A percentile compares a stretch with the other conserved stretches of the same genome.
phyloP scores from a whole-genome alignment of 2,113 vertebrate species.

The Xyrauchen texanus region DNA sequence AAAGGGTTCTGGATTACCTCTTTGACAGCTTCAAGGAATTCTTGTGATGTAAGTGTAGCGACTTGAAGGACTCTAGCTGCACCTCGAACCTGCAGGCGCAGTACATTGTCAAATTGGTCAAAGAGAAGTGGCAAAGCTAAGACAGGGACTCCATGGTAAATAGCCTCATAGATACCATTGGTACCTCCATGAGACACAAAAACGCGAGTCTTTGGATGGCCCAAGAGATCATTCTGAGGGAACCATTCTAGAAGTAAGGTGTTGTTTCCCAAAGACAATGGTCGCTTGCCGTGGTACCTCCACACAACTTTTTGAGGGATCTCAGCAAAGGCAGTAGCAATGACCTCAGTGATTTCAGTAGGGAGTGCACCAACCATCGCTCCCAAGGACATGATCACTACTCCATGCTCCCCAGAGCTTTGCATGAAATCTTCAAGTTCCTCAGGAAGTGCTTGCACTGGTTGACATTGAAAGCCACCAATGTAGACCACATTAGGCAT shows the following conservation, averaged over 20 bases:
- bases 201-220: slow-evolving; percentile 70
- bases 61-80: slow-evolving; percentile 67
- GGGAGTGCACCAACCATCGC: slow-evolving; percentile 66
- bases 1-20: slow-evolving; percentile 67
- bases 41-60: slow-evolving; percentile 53
- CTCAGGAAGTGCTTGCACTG: slow-evolving; percentile 55
- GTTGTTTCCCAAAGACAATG: slow-evolving; percentile 69
- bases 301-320: slow-evolving; percentile 77
- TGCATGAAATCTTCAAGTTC: slow-evolving; percentile 73
- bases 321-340: slow-evolving; percentile 72
- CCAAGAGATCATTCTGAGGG: slow-evolving; percentile 74
- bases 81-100: slow-evolving; percentile 63
- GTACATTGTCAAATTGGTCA: slow-evolving; percentile 75
- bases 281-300: slow-evolving; percentile 64
- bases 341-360: slow-evolving; percentile 56
- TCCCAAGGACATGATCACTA: slow-evolving; percentile 75
- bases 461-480: slow-evolving; percentile 73
- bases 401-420: slow-evolving; percentile 72
- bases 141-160: slow-evolving; percentile 72
- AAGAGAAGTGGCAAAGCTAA: slow-evolving; percentile 71
- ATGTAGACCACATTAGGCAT: slow-evolving; percentile 75
- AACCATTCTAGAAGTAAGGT: slow-evolving; percentile 71
- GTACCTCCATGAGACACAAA: slow-evolving; percentile 77
- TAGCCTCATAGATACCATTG: slow-evolving; percentile 74
- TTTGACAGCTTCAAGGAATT: slow-evolving; percentile 65